phyloP scores from a whole-genome alignment of 2,888 invertebrate genomes.

The Lathronympha strigana region DNA sequence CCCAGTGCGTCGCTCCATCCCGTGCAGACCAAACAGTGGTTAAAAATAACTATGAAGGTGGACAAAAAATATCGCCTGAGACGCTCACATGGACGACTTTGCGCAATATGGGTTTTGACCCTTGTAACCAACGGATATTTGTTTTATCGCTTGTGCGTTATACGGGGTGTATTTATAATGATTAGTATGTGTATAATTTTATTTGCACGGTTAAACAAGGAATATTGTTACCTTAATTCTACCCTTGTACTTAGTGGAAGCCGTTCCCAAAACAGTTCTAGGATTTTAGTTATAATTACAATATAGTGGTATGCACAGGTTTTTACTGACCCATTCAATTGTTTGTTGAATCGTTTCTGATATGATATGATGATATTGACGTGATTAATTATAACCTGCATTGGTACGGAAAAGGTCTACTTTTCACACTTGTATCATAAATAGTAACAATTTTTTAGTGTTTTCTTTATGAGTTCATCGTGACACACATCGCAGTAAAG shows the following conservation, averaged over 20 bases:
- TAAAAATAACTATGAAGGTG: constrained; percentile 73
- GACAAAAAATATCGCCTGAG: constrained; percentile 72
- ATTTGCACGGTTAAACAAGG: too few relatives aligned
- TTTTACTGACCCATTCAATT: too few relatives aligned
- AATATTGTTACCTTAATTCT: too few relatives aligned
- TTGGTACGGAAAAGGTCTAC: too few relatives aligned
- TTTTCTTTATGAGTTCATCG: neutral
- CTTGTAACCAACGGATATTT: constrained; percentile 79
- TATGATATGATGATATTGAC: too few relatives aligned
- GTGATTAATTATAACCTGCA: too few relatives aligned
- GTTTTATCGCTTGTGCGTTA: constrained; percentile 72
- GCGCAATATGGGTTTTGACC: constrained; percentile 83
- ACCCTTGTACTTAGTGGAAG: too few relatives aligned
- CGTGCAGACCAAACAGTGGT: constrained; percentile 62
- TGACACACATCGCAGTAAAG: constrained; percentile 11
- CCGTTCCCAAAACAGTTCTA: too few relatives aligned
- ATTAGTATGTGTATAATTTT: neutral
- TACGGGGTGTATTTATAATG: constrained; percentile 52
- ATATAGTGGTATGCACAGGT: too few relatives aligned
- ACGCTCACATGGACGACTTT: constrained; percentile 74
- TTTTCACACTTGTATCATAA: too few relatives aligned
- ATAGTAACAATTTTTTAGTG: neutral
- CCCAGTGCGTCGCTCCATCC: constrained; percentile 38
- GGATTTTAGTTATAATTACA: too few relatives aligned
- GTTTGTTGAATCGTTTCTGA: too few relatives aligned